Percentiles rank a stretch among this genome's conserved stretches.
Evolutionary conservation across 2,113 vertebrate species (phyloP).

Genomic region (Rhagologus leucostigma): DNA sequence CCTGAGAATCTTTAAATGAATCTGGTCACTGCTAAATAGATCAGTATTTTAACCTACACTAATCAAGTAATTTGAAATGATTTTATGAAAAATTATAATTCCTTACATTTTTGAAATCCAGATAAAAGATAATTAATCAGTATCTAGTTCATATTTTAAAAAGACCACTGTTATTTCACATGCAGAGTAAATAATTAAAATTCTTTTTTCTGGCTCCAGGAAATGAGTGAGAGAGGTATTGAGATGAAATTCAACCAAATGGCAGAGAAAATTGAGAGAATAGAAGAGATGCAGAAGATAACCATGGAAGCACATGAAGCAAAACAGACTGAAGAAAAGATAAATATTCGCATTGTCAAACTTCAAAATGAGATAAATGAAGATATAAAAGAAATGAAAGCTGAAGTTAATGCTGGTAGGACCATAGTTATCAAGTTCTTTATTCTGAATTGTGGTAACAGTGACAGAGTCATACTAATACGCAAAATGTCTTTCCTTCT

Average conservation of each 20-base stretch:
- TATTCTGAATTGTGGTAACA: not conserved
- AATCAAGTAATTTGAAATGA: not conserved
- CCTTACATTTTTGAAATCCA: not conserved
- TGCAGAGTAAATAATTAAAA: not conserved
- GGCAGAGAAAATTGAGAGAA: slow-evolving; percentile 74
- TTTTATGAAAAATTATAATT: not conserved
- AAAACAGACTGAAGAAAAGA: slow-evolving; percentile 70
- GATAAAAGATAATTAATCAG: not conserved
- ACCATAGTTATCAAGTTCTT: not conserved
- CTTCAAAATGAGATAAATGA: slow-evolving; percentile 72
- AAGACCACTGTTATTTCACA: not conserved
- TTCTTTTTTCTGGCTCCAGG: slow-evolving; percentile 56
- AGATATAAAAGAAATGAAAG: slow-evolving; percentile 76
- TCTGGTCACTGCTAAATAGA: not conserved
- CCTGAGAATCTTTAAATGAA: not conserved
- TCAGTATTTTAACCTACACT: not conserved
- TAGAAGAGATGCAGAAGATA: slow-evolving; percentile 75
- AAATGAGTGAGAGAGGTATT: slow-evolving; percentile 65
- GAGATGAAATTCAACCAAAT: slow-evolving; percentile 75
- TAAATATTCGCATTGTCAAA: slow-evolving; percentile 70
- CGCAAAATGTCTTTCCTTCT: not conserved
- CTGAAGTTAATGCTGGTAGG: slow-evolving; percentile 77
- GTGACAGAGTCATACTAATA: not conserved
- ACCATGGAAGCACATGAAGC: slow-evolving; percentile 40
- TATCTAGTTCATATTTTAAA: not conserved